Conservation (phyloP, 2,888 invertebrate genomes). For the Lobophora halterata region DNA sequence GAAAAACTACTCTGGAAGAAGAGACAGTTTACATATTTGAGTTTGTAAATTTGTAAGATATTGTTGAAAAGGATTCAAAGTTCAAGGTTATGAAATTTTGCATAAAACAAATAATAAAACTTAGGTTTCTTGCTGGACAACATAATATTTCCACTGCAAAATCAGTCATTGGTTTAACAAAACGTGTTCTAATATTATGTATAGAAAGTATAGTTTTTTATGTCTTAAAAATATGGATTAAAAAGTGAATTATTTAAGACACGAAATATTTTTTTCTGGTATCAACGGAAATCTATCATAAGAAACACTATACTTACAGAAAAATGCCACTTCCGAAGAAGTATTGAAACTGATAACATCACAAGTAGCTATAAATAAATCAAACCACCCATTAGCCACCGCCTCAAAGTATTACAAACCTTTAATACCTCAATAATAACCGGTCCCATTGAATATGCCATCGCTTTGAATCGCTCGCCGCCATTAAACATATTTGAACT, state of each 20-base stretch:
- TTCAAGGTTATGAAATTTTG: too few species aligned
- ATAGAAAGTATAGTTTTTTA: too few species aligned
- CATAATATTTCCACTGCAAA: too few species aligned
- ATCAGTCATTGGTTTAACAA: too few species aligned
- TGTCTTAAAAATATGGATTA: too few species aligned
- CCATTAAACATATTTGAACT: conserved; percentile 14
- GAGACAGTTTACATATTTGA: background rate
- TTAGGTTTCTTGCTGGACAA: too few species aligned
- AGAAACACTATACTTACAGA: background rate
- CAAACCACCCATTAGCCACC: conserved; percentile 7
- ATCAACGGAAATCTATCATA: background rate
- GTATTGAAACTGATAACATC: background rate
- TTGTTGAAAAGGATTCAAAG: too few species aligned
- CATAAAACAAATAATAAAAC: too few species aligned
- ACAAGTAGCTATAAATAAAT: conserved; percentile 3
- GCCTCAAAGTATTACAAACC: conserved; percentile 11
- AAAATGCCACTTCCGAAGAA: background rate
- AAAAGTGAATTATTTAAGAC: too few species aligned
- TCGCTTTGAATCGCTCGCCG: conserved; percentile 13
- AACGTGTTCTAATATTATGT: too few species aligned
- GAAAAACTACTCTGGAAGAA: conserved; percentile 17
- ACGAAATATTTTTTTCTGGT: too few species aligned
- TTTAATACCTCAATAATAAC: conserved; percentile 14
- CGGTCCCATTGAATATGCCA: conserved; percentile 2
- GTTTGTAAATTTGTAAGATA: background rate